phyloP scores from a whole-genome alignment of 2,888 invertebrate species.

The Xanthorhoe spadicearia region DNA sequence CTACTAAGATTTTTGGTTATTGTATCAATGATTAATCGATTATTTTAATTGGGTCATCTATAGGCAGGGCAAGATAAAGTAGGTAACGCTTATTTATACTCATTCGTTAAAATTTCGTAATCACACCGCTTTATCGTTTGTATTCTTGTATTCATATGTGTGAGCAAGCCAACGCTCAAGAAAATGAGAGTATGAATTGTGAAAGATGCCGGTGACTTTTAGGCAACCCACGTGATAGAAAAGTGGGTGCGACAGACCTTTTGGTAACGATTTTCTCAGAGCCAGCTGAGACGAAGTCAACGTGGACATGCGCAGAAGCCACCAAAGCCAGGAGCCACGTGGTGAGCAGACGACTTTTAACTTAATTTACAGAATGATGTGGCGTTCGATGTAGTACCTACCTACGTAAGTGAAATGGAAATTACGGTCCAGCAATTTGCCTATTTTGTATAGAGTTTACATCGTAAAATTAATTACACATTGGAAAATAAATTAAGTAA shows the following conservation, averaged over 20 bases:
- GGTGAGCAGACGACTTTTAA: conserved; percentile 55
- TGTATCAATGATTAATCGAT: conserved; percentile 17
- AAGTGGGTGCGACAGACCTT: conserved; percentile 59
- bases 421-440: background rate
- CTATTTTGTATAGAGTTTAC: background rate
- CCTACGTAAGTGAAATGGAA: conserved; percentile 46
- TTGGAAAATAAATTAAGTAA: background rate
- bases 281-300: conserved; percentile 71
- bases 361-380: conserved; percentile 46
- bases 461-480: background rate
- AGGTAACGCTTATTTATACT: background rate
- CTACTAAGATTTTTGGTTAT: background rate
- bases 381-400: conserved; percentile 37
- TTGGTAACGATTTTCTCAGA: conserved; percentile 79
- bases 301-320: conserved; percentile 71
- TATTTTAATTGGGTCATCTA: conserved; percentile 52
- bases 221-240: conserved; percentile 58
- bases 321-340: conserved; percentile 61
- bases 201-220: conserved; percentile 33
- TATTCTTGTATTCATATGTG: conserved; percentile 2
- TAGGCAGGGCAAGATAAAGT: conserved; percentile 49
- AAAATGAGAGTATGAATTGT: background rate
- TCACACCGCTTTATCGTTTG: conserved; percentile 47
- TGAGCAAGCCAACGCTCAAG: background rate
- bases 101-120: conserved; percentile 37